Base-by-base conservation (phyloP, 1,140 invertebrate genomes). In the Cydia splendana region DNA sequence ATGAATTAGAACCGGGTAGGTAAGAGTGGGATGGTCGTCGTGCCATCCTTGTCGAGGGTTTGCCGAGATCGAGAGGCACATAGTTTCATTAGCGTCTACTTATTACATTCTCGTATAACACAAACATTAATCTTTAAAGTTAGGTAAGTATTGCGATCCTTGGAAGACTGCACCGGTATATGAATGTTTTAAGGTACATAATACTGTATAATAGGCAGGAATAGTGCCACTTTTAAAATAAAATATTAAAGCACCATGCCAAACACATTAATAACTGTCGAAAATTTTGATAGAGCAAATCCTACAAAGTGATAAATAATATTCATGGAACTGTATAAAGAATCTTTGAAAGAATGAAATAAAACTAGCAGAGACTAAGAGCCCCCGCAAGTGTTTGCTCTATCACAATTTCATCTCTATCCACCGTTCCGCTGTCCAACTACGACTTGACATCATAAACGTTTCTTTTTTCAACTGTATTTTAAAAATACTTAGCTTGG, bases 201-300 rank as follows among this genome's bases (percentile, higher is more conserved):
- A 91, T 91, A 92, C 88, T 92, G 88, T 88, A 86, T 53, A 53
- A 65, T 77, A 74, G 18, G 20, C 84, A 85, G 82, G 81, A 88
- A 86, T 85, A 87, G 83, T 86, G 86, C 87, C 84, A 84, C 85
- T 79, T 88, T 83, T 76, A 84, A 89, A 91, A 90, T 85, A 87
- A 90, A 90, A 80, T 83, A 87, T 85, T 86, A 89, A 89, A 92
- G 91, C 91, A 92, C 89, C 88, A 90, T 89, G 86, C 86, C 86
- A 87, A 92, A 91, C 86, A 83, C 87, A 88, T 89, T 87, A 86
- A 85, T 48, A 83, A 75, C 87, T 74, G 77, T 79, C 10, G 13
- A 53, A 84, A 82, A 85, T 83, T 85, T 82, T 83, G 75, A 79
- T 79, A 81, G 73, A 85, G 78, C 86, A 83, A 71, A 71, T 71